These are phyloP conservation scores for Gracilinanus agilis DNA, from an alignment of 2,113 vertebrate species.

Conservation along the genomic window DNA sequence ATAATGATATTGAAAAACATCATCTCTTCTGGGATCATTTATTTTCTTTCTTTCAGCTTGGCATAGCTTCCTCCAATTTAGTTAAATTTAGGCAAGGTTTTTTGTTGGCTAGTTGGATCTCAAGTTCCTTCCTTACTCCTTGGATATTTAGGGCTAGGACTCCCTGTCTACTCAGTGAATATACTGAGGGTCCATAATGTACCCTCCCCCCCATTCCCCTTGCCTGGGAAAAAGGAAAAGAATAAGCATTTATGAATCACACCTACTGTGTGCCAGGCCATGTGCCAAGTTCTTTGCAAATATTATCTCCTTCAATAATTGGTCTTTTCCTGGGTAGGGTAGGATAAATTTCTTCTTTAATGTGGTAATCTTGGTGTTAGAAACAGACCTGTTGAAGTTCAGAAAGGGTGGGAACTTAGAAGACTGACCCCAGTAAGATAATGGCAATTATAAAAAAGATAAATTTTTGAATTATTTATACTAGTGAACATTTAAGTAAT, in stretches of 20 bases:
- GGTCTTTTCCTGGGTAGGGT: background rate
- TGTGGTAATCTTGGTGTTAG: background rate
- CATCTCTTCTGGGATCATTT: background rate
- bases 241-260: background rate
- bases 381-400: background rate
- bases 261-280: background rate
- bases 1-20: background rate
- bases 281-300: background rate
- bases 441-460: background rate
- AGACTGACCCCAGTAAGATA: background rate
- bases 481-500: background rate
- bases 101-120: background rate
- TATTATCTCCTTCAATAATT: background rate
- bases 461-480: background rate
- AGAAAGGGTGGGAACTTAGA: background rate
- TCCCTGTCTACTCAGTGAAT: background rate
- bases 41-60: background rate
- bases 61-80: background rate
- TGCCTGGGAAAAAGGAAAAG: background rate
- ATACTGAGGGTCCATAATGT: background rate
- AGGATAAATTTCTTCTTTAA: background rate
- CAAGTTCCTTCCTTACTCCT: background rate
- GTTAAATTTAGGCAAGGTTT: background rate
- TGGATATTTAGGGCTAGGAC: background rate
- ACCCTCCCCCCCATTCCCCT: slow-evolving; percentile 2